Evolutionary conservation across 2,888 invertebrate genomes (phyloP).

Genomic region (Drosophila buzzatii): DNA sequence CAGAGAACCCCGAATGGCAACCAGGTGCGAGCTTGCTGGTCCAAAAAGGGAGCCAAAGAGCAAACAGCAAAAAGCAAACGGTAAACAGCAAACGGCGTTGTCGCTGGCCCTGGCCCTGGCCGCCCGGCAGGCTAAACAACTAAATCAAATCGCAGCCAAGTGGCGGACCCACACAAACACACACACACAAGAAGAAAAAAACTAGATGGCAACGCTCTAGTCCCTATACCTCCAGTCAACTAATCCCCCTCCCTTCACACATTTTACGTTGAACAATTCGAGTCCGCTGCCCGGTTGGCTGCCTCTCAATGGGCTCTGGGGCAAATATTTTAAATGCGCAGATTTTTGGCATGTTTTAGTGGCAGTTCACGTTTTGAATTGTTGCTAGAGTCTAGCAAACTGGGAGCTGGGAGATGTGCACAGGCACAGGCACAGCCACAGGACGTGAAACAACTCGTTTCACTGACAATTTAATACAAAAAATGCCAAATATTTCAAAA

Average conservation of each 20-base stretch:
- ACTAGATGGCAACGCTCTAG: slow-evolving; percentile 51
- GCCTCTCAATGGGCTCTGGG: slow-evolving; percentile 76
- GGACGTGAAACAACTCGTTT: slow-evolving; percentile 60
- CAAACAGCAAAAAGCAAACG: slow-evolving; percentile 25
- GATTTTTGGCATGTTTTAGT: slow-evolving; percentile 82
- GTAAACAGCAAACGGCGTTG: slow-evolving; percentile 8
- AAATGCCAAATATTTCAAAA: slow-evolving; percentile 74
- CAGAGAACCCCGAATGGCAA: slow-evolving; percentile 42
- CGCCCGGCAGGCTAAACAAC: slow-evolving; percentile 61
- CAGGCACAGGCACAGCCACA: slow-evolving; percentile 1
- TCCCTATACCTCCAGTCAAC: slow-evolving; percentile 5
- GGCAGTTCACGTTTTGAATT: slow-evolving; percentile 80
- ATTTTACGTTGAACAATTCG: slow-evolving; percentile 45
- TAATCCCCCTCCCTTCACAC: background rate
- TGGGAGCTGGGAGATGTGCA: no score
- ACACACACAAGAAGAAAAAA: background rate
- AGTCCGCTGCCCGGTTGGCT: slow-evolving; percentile 63
- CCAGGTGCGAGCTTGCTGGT: slow-evolving; percentile 57
- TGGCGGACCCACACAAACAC: slow-evolving; percentile 54
- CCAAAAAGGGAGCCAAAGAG: slow-evolving; percentile 42
- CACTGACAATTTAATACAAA: slow-evolving; percentile 80
- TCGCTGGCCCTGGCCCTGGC: slow-evolving; percentile 26
- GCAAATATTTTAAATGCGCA: slow-evolving; percentile 80
- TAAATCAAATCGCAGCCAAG: slow-evolving; percentile 74
- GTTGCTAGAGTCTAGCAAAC: slow-evolving; percentile 60